A percentile compares a stretch with the other conserved stretches of the same genome.
Evolutionary conservation across 2,797 vertebrate genomes (phyloP).

Genomic region (Coregonus sp.): DNA sequence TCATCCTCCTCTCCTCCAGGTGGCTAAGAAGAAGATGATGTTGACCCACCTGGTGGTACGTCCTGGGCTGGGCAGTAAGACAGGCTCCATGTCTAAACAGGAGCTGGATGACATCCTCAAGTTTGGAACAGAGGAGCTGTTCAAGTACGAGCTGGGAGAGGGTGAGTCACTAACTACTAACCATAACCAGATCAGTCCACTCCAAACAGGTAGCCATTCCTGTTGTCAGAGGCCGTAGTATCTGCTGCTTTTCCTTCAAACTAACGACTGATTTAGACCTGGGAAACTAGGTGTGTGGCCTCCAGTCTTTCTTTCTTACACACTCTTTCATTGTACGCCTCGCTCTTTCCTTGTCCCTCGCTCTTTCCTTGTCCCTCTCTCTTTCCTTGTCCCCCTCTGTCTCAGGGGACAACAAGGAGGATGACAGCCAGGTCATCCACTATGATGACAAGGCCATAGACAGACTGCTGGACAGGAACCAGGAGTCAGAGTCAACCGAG

Average conservation of each 20-base stretch:
- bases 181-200: too few relatives aligned
- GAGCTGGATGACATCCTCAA: slow-evolving; percentile 98
- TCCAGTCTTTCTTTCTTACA: neutral
- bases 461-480: slow-evolving; percentile 91
- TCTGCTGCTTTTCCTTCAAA: neutral
- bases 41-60: slow-evolving; percentile 96
- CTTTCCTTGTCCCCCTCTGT: neutral
- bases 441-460: slow-evolving; percentile 96
- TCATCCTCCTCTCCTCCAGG: slow-evolving; percentile 64
- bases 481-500: slow-evolving; percentile 90
- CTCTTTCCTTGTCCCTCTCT: too few relatives aligned
- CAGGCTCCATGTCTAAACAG: slow-evolving; percentile 98
- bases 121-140: slow-evolving; percentile 95
- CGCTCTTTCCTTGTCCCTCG: too few relatives aligned
- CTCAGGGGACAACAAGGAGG: slow-evolving; percentile 89
- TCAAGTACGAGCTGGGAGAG: slow-evolving; percentile 92
- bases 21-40: slow-evolving; percentile 99
- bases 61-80: slow-evolving; percentile 95
- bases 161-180: slow-evolving; percentile 61
- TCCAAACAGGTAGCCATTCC: neutral
- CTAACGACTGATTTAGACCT: too few relatives aligned
- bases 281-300: neutral
- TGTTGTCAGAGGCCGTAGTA: neutral
- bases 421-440: slow-evolving; percentile 98
- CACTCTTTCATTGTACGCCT: neutral